Evolutionary conservation across 2,888 invertebrate genomes (phyloP).

Genomic region (Brachyopa scutellaris): DNA sequence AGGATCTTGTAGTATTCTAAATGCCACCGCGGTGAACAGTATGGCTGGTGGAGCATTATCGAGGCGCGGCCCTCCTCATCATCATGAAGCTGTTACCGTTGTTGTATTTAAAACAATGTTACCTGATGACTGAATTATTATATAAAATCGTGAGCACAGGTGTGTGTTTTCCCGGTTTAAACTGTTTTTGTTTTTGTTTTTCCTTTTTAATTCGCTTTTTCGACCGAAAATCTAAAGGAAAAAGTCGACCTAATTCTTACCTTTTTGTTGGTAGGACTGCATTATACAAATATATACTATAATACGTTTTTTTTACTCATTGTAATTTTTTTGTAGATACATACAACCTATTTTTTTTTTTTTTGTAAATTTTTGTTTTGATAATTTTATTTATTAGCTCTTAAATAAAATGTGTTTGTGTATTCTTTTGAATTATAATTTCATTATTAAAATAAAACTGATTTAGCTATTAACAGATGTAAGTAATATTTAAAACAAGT

Average conservation of each 20-base stretch:
- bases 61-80: conserved; percentile 74
- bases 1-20: conserved; percentile 45
- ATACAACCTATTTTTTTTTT: not conserved
- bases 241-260: conserved; percentile 38
- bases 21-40: conserved; percentile 31
- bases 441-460: conserved; percentile 9
- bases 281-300: conserved; percentile 52
- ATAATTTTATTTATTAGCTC: conserved; percentile 57
- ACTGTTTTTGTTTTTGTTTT: conserved; percentile 25
- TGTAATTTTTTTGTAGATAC: conserved; percentile 41
- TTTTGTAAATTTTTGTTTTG: conserved; percentile 50
- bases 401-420: conserved; percentile 47
- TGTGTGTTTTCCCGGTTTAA: conserved; percentile 22
- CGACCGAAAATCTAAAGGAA: conserved; percentile 14
- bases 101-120: conserved; percentile 83
- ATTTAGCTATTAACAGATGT: conserved; percentile 16
- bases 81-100: conserved; percentile 82
- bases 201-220: not conserved
- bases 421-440: conserved; percentile 34
- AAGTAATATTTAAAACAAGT: conserved; percentile 15
- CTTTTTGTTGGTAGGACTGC: conserved; percentile 56
- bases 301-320: conserved; percentile 38
- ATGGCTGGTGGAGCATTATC: conserved; percentile 45
- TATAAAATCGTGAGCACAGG: conserved; percentile 40
- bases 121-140: conserved; percentile 82